Percentiles rank a stretch among this genome's conserved stretches.
Evolutionary conservation across 2,888 invertebrate genomes (phyloP).

Genomic region (Linnaemya tessellans): DNA sequence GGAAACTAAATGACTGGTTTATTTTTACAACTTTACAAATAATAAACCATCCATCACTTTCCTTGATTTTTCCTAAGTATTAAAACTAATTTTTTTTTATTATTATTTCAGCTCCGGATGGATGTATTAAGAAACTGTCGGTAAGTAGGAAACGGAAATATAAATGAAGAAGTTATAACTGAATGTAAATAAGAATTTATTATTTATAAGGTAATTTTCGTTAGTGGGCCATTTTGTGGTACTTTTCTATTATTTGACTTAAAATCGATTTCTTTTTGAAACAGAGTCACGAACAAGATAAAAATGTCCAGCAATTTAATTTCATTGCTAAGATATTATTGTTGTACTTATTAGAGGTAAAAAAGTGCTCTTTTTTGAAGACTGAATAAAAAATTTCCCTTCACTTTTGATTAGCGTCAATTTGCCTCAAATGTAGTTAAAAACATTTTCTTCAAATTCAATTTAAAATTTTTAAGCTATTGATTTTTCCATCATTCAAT

Average conservation of each 20-base stretch:
- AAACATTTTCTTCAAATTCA: conserved; percentile 20
- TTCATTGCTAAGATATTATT: background rate
- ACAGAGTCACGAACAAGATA: no score
- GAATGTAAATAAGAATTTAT: conserved; percentile 6
- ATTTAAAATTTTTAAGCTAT: conserved; percentile 50
- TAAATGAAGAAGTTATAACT: background rate
- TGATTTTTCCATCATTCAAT: conserved; percentile 39
- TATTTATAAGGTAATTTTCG: background rate
- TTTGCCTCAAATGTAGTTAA: background rate
- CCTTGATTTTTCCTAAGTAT: background rate
- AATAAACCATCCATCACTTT: background rate
- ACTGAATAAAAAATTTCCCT: conserved; percentile 2
- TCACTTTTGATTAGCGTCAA: conserved; percentile 24
- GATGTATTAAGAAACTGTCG: conserved; percentile 7
- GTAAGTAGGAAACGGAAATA: conserved; percentile 8
- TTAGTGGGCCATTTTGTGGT: background rate
- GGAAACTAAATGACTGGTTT: conserved; percentile 35
- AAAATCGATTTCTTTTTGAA: no score
- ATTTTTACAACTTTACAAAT: conserved; percentile 1
- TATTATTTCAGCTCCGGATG: background rate
- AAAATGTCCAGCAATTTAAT: no score
- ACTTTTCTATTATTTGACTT: no score
- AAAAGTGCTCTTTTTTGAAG: background rate
- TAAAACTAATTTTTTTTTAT: background rate
- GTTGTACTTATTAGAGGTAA: background rate